phyloP scores from a whole-genome alignment of 2,797 vertebrate species.

The Lagorchestes hirsutus region DNA sequence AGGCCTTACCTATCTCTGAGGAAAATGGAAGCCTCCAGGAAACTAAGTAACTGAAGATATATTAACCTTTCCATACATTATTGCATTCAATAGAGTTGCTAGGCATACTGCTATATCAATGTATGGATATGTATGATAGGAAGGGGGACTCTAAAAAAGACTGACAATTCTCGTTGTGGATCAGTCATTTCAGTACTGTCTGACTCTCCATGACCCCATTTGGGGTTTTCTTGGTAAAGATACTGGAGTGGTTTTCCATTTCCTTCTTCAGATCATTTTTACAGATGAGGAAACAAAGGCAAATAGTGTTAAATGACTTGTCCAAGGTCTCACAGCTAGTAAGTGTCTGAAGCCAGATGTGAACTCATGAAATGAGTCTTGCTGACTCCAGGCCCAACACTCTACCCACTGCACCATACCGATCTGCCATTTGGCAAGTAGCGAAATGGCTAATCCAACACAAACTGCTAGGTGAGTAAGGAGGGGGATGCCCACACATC shows the following conservation, averaged over 20 bases:
- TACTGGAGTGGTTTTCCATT: background rate
- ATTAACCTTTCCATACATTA: background rate
- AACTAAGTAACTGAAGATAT: background rate
- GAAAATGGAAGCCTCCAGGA: slow-evolving; percentile 17
- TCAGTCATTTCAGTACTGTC: background rate
- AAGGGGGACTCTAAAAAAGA: background rate
- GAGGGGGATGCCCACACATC: background rate
- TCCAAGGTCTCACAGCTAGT: background rate
- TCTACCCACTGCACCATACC: background rate
- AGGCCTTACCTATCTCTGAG: background rate
- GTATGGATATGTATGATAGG: background rate
- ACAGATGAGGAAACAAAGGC: background rate
- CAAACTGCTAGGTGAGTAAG: background rate
- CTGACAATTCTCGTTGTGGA: background rate
- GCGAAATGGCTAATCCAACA: background rate
- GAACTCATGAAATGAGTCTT: background rate
- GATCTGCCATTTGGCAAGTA: background rate
- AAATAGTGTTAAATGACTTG: background rate
- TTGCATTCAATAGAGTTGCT: background rate
- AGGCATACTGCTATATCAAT: background rate
- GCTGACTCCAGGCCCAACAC: background rate
- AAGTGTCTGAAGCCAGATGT: background rate
- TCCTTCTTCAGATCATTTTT: background rate
- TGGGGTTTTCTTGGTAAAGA: background rate
- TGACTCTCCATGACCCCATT: background rate